Percentiles rank a stretch among this genome's conserved stretches.
Evolutionary conservation across 2,113 vertebrate genomes (phyloP).

Genomic region (Periophthalmus modestus): DNA sequence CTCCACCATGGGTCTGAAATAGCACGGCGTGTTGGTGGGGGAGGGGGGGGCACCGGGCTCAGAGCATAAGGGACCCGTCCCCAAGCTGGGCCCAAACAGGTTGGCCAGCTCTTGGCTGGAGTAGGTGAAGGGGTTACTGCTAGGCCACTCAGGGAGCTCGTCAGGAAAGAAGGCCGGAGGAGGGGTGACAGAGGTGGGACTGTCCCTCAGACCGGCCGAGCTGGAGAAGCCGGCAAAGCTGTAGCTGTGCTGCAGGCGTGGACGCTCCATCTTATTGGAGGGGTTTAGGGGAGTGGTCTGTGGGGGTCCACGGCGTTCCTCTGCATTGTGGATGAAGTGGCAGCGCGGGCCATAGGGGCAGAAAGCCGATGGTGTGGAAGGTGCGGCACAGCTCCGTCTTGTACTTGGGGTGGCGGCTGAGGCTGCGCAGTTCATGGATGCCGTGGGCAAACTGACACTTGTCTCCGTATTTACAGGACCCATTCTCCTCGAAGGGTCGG

Average conservation of each 20-base stretch:
- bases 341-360: conserved; percentile 96
- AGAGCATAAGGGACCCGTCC: conserved; percentile 79
- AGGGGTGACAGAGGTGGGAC: conserved; percentile 95
- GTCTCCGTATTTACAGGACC: conserved; percentile 96
- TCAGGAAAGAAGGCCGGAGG: conserved; percentile 91
- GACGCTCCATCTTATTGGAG: conserved; percentile 83
- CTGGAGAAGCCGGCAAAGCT: conserved; percentile 94
- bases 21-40: conserved; percentile 84
- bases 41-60: conserved; percentile 79
- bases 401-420: conserved; percentile 97
- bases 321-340: conserved; percentile 98
- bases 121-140: conserved; percentile 96
- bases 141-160: conserved; percentile 90
- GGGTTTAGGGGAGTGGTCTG: conserved; percentile 76
- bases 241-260: conserved; percentile 98
- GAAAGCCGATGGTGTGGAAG: conserved; percentile 98
- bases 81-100: conserved; percentile 90
- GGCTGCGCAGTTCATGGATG: conserved; percentile 95
- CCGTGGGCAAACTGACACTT: conserved; percentile 99
- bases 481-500: conserved; percentile 96
- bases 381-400: conserved; percentile 99
- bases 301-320: conserved; percentile 91
- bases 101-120: conserved; percentile 98
- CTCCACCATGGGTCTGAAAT: conserved; percentile 92
- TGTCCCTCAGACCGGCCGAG: conserved; percentile 90